Evolutionary conservation across 2,113 vertebrate species (phyloP), one percentile per base, ranked within the genome.

Genomic region (Mastomys coucha): DNA sequence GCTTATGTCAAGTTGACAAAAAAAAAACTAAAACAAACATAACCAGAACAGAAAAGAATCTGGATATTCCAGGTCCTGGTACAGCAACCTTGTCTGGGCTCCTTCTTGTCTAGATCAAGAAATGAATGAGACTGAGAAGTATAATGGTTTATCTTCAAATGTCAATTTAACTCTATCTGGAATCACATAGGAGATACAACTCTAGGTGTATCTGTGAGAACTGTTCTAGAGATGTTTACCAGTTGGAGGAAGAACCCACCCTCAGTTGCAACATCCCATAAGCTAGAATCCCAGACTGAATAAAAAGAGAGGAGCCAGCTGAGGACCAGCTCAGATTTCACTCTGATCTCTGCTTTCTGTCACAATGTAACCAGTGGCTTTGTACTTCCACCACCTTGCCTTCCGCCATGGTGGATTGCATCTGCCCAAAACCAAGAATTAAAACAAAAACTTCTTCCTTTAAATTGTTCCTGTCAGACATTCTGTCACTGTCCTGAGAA

Each of bases 331-430:
- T 24, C 7, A 24, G 33, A 88, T 9, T 28, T 49, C 7, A 7
- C 7, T 28, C 33, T 88, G 67, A 10, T 28, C 53, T 69, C 67
- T 72, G 67, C 53, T 53, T 39, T 36, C 49, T 26, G 67, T 53
- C 7, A 9, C 12, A 17, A 26, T 53, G 22, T 10, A 36, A 72
- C 49, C 49, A 26, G 36, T 19, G 7, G 11, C 20, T n/a, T 36
- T n/a, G 33, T 39, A 12, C 33, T 11, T n/a, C 67, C 1, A 10
- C 49, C 13, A 51, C 20, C 36, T 13, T 5, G 67, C 45, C 12
- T 28, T 56, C 22, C 13, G 2, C 13, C 7, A n/a, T 2, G 36
- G 56, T 10, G 36, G 20, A 39, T 0, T 17, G 20, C 4, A 17
- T 53, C 86, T 70, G 49, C 26, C 31, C 26, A n/a, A 39, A 88